Percentiles rank a stretch among this genome's conserved stretches.
phyloP scores from a whole-genome alignment of 2,888 invertebrate species.

The Mimachlamys varia region DNA sequence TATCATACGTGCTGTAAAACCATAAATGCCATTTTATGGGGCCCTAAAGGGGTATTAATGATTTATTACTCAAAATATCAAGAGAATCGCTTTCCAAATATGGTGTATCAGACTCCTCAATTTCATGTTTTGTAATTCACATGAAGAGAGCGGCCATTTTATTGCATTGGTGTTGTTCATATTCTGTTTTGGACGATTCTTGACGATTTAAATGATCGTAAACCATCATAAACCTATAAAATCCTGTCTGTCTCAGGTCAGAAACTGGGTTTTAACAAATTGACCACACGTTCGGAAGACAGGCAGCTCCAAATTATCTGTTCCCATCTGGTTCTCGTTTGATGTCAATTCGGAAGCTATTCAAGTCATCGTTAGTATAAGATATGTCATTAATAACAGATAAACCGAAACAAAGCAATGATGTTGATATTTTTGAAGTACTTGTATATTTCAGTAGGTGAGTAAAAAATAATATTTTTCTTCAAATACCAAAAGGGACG shows the following conservation, averaged over 20 bases:
- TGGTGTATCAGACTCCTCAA: not conserved
- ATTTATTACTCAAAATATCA: constrained; percentile 34
- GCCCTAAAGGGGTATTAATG: constrained; percentile 22
- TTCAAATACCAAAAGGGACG: too few relatives aligned
- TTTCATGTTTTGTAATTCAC: constrained; percentile 36
- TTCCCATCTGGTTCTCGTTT: not conserved
- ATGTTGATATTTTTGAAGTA: too few relatives aligned
- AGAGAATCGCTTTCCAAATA: constrained; percentile 19
- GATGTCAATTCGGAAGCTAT: not conserved
- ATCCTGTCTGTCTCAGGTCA: not conserved
- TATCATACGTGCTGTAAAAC: constrained; percentile 27
- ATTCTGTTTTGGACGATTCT: constrained; percentile 7
- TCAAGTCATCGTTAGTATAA: too few relatives aligned
- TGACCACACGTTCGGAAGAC: not conserved
- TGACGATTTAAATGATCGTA: not conserved
- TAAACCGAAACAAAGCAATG: too few relatives aligned
- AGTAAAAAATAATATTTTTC: too few relatives aligned
- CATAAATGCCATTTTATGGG: constrained; percentile 24
- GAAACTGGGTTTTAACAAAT: not conserved
- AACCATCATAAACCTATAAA: constrained; percentile 7
- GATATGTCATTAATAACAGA: too few relatives aligned
- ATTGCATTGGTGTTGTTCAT: constrained; percentile 1
- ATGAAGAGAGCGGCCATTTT: constrained; percentile 29
- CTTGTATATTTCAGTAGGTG: too few relatives aligned
- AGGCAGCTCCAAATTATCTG: not conserved